Conservation (phyloP, 2,113 vertebrate genomes). For the human region GRCh38 chr20:41060001-41060500, state of each 20-base stretch:
- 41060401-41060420: neutral
- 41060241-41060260: neutral
- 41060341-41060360: neutral
- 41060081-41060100: neutral
- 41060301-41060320: neutral
- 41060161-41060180: neutral
- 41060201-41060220: neutral
- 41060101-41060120: neutral
- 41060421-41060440: neutral
- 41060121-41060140: neutral
- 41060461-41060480: neutral
- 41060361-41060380: neutral
- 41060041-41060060: neutral
- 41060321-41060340: neutral
- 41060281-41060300: neutral
- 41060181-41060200: neutral
- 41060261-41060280: neutral
- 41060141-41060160: neutral
- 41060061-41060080: neutral
- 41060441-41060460: neutral
- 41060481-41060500: neutral
- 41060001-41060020: slow-evolving; percentile 31
- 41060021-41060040: neutral
- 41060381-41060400: neutral
- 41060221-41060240: neutral